Evolutionary conservation across 1,140 invertebrate genomes (phyloP).

Genomic region (Drosophila yakuba): DNA sequence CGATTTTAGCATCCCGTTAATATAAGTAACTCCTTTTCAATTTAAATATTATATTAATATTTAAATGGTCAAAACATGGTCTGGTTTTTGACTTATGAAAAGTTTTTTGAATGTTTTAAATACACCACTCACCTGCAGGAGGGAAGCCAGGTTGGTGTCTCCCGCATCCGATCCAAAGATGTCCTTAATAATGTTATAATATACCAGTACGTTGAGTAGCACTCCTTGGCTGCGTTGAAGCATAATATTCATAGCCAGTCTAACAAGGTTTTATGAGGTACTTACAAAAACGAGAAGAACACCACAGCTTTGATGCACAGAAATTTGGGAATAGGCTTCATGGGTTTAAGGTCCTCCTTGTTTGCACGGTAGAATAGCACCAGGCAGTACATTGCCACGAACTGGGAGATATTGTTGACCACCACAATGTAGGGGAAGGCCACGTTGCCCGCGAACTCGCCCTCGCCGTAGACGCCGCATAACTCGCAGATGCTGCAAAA

Average conservation of each 20-base stretch:
- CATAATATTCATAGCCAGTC: background rate
- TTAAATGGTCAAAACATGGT: too few species aligned
- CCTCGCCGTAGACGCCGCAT: conserved; percentile 94
- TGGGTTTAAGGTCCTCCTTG: conserved; percentile 92
- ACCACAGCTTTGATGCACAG: conserved; percentile 99
- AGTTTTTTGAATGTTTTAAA: background rate
- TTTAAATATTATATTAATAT: too few species aligned
- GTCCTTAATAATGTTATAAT: conserved; percentile 89
- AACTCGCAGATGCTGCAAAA: conserved; percentile 92
- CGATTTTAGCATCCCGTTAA: too few species aligned
- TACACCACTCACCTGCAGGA: conserved; percentile 89
- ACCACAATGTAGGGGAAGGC: conserved; percentile 96
- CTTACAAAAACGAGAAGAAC: conserved; percentile 99
- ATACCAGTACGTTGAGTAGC: conserved; percentile 93
- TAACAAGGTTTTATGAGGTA: conserved; percentile 46
- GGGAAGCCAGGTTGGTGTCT: conserved; percentile 87
- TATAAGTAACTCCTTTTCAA: too few species aligned
- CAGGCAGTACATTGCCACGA: conserved; percentile 98
- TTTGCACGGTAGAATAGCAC: conserved; percentile 97
- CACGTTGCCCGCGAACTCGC: conserved; percentile 92
- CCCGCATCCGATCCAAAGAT: conserved; percentile 87
- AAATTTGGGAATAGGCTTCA: conserved; percentile 97
- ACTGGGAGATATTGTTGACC: conserved; percentile 97
- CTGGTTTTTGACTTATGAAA: too few species aligned
- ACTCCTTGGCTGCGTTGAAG: conserved; percentile 93